Evolutionary conservation across 2,888 invertebrate species (phyloP).

Genomic region (Margaritifera margaritifera): DNA sequence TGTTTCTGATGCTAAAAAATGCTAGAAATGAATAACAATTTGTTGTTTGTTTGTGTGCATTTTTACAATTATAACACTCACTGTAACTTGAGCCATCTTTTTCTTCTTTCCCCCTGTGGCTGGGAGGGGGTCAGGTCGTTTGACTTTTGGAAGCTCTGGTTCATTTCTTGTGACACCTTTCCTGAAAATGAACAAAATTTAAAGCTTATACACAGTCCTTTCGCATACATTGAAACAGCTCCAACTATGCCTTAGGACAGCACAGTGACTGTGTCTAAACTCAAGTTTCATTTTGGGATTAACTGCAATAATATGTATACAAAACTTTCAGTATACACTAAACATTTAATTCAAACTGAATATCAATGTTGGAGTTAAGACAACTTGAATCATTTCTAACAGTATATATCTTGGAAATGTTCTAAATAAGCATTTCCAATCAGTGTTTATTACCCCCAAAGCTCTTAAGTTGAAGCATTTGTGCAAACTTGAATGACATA

Average conservation of each 20-base stretch:
- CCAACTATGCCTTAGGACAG: neutral
- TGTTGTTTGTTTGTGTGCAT: too few relatives aligned
- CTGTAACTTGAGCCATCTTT: slow-evolving; percentile 63
- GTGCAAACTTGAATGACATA: too few relatives aligned
- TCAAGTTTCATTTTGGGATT: too few relatives aligned
- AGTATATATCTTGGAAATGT: too few relatives aligned
- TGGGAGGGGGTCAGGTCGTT: slow-evolving; percentile 50
- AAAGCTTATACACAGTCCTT: neutral
- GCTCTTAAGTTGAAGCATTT: too few relatives aligned
- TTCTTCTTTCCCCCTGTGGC: slow-evolving; percentile 60
- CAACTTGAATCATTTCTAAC: too few relatives aligned
- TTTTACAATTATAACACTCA: slow-evolving; percentile 41
- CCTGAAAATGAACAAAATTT: slow-evolving; percentile 35
- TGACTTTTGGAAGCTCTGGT: slow-evolving; percentile 64
- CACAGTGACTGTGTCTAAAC: neutral
- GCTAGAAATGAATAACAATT: neutral
- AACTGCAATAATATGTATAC: too few relatives aligned
- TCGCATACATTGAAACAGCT: neutral
- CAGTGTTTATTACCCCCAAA: too few relatives aligned
- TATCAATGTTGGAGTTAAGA: too few relatives aligned
- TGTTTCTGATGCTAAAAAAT: neutral
- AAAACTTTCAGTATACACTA: too few relatives aligned
- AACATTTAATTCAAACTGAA: too few relatives aligned
- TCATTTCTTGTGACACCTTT: slow-evolving; percentile 66
- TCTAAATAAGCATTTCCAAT: too few relatives aligned